Base-by-base conservation (phyloP, 2,797 vertebrate genomes). In the Rousettus madagascariensis region DNA sequence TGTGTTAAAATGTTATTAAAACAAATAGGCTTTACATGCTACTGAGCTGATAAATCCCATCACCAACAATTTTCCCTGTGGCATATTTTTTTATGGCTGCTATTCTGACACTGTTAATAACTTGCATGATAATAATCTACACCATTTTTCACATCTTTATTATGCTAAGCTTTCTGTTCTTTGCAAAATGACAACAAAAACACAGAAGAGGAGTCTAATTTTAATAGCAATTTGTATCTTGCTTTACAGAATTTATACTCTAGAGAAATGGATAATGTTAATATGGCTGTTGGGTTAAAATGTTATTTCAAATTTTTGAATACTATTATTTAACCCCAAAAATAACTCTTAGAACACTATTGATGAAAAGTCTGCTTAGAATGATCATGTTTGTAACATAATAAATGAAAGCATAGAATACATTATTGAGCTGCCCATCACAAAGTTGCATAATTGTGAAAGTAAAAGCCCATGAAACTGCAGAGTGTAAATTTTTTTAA, bases 1-100 rank as follows among this genome's bases (percentile, higher is more conserved):
- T 94, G 16, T 78, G 79, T 88, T 92, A 85, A 86, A 91, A 88
- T 43, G 28, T 10, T 43, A 78, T 80, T 86, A 91, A 95, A 85
- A 80, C 22, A 90, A 94, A 78, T 38, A 75, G 63, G 3, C 0
- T 94, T 96, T 75, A 59, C 68, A 83, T 55, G 72, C 46, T 69
- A 51, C 4, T 91, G 72, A 96, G 41, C 82, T 69, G 33, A 49
- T 86, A 95, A 83, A 86, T 74, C 38, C 26, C 71, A 90, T 85
- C 53, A 85, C 43, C 1, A 12, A 61, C 26, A 12, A 38, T 95
- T 92, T 72, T 43, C 38, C 57, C 36, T n/a, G 8, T 88, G 57
- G 43, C 22, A 30, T 55, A 75, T 46, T 13, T 46, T 57, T 88
- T 87, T 63, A 86, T 74, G 43, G 20, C 61, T 90, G n/a, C 33